These are phyloP conservation scores for Pissodes strobi DNA, from an alignment of 1,140 invertebrate genomes.

Conservation along the genomic window DNA sequence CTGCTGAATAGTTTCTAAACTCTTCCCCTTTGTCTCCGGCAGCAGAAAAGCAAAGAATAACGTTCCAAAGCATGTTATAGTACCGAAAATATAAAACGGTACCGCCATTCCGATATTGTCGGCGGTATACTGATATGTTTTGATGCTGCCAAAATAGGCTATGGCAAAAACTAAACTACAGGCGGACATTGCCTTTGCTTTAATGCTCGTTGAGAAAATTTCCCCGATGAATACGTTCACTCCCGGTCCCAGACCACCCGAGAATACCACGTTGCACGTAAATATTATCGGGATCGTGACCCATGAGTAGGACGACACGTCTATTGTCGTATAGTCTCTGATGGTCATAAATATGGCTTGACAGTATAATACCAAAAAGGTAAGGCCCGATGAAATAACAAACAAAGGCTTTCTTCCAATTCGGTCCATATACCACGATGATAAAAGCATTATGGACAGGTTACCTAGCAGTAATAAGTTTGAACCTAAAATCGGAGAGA, in stretches of 20 bases:
- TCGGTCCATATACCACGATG: slow-evolving; percentile 35
- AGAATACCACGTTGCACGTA: slow-evolving; percentile 36
- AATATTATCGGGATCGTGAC: slow-evolving; percentile 42
- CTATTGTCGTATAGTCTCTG: slow-evolving; percentile 33
- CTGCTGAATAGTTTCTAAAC: no score
- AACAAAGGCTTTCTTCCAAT: slow-evolving; percentile 41
- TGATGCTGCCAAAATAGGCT: slow-evolving; percentile 54
- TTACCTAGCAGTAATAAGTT: slow-evolving; percentile 63
- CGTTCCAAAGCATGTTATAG: slow-evolving; percentile 54
- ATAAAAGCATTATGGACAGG: slow-evolving; percentile 70
- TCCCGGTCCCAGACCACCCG: slow-evolving; percentile 39
- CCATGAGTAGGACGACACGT: slow-evolving; percentile 40
- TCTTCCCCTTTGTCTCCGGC: slow-evolving; percentile 35
- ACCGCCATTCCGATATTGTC: slow-evolving; percentile 56
- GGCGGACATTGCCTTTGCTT: slow-evolving; percentile 42
- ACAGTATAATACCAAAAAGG: slow-evolving; percentile 27
- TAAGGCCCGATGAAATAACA: slow-evolving; percentile 30
- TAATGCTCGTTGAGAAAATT: slow-evolving; percentile 47
- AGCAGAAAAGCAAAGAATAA: slow-evolving; percentile 57
- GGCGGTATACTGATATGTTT: slow-evolving; percentile 58
- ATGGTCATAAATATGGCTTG: slow-evolving; percentile 39
- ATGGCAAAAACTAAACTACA: slow-evolving; percentile 40
- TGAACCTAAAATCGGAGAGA: slow-evolving; percentile 54
- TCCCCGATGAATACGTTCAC: slow-evolving; percentile 43
- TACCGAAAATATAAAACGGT: slow-evolving; percentile 56